phyloP scores from a whole-genome alignment of 2,888 invertebrate genomes.

The Phyllotreta striolata region DNA sequence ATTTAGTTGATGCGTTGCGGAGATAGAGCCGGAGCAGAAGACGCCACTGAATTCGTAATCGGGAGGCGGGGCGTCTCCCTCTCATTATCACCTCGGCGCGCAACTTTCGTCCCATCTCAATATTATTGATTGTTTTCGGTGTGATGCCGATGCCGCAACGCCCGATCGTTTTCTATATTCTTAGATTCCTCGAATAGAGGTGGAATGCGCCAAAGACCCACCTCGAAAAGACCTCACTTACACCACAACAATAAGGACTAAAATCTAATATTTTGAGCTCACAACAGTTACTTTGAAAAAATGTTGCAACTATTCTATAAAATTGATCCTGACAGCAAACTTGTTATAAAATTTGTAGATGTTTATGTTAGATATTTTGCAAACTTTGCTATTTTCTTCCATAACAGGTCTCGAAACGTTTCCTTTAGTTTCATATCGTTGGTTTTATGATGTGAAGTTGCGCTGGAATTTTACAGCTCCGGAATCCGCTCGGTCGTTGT shows the following conservation, averaged over 20 bases:
- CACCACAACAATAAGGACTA: too few species aligned
- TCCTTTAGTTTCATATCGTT: neutral
- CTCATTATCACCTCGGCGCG: conserved; percentile 47
- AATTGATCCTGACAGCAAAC: too few species aligned
- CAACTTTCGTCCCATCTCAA: conserved; percentile 61
- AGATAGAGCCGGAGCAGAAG: conserved; percentile 1
- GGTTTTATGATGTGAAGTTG: too few species aligned
- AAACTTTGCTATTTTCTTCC: neutral
- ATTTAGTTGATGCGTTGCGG: conserved; percentile 36
- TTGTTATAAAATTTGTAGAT: too few species aligned
- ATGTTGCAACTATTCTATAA: too few species aligned
- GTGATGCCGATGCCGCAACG: conserved; percentile 60
- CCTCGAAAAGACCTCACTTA: too few species aligned
- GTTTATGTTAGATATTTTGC: too few species aligned
- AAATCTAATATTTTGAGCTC: too few species aligned
- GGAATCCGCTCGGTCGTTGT: neutral
- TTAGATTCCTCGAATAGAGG: conserved; percentile 41
- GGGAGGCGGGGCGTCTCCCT: conserved; percentile 52
- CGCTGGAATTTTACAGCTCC: neutral
- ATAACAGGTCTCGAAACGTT: neutral
- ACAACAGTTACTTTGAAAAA: too few species aligned
- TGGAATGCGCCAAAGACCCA: neutral
- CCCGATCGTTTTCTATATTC: conserved; percentile 40
- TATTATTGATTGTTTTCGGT: conserved; percentile 65
- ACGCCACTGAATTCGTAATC: conserved; percentile 25